phyloP scores from a whole-genome alignment of 2,113 vertebrate genomes.

The Hypomesus transpacificus region DNA sequence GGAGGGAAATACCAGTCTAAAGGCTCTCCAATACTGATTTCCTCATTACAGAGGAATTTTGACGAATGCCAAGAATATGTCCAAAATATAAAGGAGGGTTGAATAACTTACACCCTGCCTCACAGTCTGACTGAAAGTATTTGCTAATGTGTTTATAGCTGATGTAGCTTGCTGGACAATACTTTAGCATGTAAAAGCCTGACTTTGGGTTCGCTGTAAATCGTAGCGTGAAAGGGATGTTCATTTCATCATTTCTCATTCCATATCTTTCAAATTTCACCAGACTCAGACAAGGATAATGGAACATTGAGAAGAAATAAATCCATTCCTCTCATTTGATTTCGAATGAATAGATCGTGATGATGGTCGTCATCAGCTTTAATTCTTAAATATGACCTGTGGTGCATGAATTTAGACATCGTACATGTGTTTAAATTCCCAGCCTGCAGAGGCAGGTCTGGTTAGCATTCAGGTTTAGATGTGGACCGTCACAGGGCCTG shows the following conservation, averaged over 20 bases:
- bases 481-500: conserved; percentile 8
- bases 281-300: no score
- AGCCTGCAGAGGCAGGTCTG: conserved; percentile 19
- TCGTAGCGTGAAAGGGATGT: no score
- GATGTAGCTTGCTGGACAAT: conserved; percentile 21
- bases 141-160: conserved; percentile 52
- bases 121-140: conserved; percentile 42
- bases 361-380: no score
- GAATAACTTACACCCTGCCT: conserved; percentile 50
- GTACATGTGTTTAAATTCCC: neutral
- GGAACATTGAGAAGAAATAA: no score
- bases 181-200: neutral
- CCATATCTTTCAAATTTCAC: no score
- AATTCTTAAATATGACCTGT: no score
- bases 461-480: conserved; percentile 18
- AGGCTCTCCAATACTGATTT: conserved; percentile 52
- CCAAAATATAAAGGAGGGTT: conserved; percentile 61
- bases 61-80: conserved; percentile 63
- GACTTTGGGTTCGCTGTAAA: neutral
- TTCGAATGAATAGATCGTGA: no score
- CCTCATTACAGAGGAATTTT: conserved; percentile 62
- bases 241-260: no score
- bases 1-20: conserved; percentile 5
- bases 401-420: no score
- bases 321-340: no score